A percentile compares a stretch with the other conserved stretches of the same genome.
phyloP scores from a whole-genome alignment of 1,140 invertebrate species.

The Coboldia fuscipes region DNA sequence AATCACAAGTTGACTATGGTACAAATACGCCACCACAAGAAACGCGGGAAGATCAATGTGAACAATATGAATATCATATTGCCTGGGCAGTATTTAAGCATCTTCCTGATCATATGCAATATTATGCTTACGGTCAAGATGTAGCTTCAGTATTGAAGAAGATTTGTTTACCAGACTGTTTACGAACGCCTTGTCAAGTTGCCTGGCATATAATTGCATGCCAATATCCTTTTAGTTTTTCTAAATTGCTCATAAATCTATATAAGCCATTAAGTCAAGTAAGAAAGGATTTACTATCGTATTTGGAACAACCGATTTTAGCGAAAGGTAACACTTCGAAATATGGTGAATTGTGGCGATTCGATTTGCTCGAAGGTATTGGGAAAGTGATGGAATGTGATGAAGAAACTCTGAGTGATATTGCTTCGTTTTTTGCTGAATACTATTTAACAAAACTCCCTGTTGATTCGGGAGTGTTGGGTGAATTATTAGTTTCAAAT shows the following conservation, averaged over 20 bases:
- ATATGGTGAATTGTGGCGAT: no score
- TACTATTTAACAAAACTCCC: conserved; percentile 1
- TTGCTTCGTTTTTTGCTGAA: conserved; percentile 1
- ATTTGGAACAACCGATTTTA: neutral
- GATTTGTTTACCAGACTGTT: conserved; percentile 2
- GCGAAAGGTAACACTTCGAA: conserved; percentile 1
- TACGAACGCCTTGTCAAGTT: conserved; percentile 2
- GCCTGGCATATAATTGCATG: conserved; percentile 2
- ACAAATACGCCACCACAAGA: no score
- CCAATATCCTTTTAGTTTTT: conserved; percentile 2
- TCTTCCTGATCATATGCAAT: conserved; percentile 8
- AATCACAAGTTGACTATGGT: no score
- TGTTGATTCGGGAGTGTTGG: no score
- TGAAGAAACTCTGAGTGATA: neutral
- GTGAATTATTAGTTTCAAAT: no score
- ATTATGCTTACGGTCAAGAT: no score
- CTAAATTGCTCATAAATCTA: conserved; percentile 2
- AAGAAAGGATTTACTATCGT: conserved; percentile 1
- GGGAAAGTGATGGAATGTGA: neutral
- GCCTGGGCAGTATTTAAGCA: conserved; percentile 18
- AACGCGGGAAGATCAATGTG: no score
- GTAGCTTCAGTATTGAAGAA: no score
- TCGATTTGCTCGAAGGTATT: neutral
- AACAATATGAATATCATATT: conserved; percentile 16
- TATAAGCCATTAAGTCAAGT: conserved; percentile 2